Conservation (phyloP, 2,113 vertebrate genomes). For the Pedetes capensis region DNA sequence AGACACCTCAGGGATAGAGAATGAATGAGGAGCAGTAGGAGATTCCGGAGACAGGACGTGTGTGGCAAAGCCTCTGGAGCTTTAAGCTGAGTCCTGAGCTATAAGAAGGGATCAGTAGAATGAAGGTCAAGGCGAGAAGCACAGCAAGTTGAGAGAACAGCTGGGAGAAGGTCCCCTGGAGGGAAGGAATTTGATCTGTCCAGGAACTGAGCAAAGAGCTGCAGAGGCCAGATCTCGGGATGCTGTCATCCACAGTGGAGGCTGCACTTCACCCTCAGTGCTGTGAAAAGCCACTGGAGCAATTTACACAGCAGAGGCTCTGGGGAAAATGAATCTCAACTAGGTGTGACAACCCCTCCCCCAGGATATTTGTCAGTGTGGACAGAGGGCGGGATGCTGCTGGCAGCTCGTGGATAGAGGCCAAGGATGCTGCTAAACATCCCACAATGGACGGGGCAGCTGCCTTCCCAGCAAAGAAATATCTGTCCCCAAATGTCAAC, state of each 20-base stretch:
- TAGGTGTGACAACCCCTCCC: not conserved
- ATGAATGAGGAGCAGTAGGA: not conserved
- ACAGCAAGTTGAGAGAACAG: not conserved
- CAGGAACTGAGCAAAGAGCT: not conserved
- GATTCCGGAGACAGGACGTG: no score
- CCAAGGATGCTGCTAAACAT: no score
- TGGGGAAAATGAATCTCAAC: not conserved
- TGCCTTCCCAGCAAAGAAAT: not conserved
- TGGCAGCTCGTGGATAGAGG: not conserved
- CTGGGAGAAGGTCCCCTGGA: fast-evolving
- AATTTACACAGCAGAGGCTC: not conserved
- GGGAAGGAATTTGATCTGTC: not conserved
- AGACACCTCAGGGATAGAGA: no score
- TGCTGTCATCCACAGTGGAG: not conserved
- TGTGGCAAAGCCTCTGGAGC: not conserved
- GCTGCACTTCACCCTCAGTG: not conserved
- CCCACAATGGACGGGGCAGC: fast-evolving
- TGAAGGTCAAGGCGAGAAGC: not conserved
- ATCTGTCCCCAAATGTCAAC: not conserved
- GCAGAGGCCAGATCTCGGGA: not conserved
- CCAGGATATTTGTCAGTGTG: no score
- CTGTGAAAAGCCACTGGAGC: not conserved
- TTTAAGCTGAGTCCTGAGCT: not conserved
- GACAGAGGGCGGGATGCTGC: not conserved
- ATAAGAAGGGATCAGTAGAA: not conserved